Evolutionary conservation across 2,113 vertebrate species (phyloP).

Genomic region (Lycaon pictus): DNA sequence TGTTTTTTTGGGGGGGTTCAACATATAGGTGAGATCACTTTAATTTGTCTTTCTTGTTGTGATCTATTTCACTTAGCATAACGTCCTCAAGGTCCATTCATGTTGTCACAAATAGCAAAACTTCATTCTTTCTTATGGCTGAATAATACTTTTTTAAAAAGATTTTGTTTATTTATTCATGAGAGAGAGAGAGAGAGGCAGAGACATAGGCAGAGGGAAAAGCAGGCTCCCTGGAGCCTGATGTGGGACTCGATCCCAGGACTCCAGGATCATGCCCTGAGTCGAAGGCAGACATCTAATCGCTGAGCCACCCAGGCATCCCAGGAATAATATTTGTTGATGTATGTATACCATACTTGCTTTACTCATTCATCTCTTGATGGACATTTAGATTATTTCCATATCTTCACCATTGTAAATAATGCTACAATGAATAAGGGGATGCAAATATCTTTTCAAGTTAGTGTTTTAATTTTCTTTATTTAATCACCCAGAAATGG

Average conservation of each 20-base stretch:
- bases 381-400: not conserved
- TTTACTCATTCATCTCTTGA: not conserved
- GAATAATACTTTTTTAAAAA: not conserved
- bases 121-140: not conserved
- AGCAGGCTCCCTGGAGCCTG: too few relatives aligned
- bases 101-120: not conserved
- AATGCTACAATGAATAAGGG: not conserved
- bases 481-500: not conserved
- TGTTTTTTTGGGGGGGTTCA: not conserved
- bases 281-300: too few relatives aligned
- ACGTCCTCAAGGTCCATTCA: not conserved
- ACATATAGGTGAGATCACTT: not conserved
- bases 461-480: not conserved
- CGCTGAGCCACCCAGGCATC: too few relatives aligned
- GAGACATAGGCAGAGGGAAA: too few relatives aligned
- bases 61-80: not conserved
- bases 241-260: too few relatives aligned
- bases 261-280: too few relatives aligned
- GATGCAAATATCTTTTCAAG: not conserved
- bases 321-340: not conserved
- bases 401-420: not conserved
- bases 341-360: not conserved
- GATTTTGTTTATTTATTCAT: too few relatives aligned
- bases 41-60: not conserved
- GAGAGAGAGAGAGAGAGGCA: too few relatives aligned